phyloP scores from a whole-genome alignment of 2,888 invertebrate species.

The Maniola hyperantus region DNA sequence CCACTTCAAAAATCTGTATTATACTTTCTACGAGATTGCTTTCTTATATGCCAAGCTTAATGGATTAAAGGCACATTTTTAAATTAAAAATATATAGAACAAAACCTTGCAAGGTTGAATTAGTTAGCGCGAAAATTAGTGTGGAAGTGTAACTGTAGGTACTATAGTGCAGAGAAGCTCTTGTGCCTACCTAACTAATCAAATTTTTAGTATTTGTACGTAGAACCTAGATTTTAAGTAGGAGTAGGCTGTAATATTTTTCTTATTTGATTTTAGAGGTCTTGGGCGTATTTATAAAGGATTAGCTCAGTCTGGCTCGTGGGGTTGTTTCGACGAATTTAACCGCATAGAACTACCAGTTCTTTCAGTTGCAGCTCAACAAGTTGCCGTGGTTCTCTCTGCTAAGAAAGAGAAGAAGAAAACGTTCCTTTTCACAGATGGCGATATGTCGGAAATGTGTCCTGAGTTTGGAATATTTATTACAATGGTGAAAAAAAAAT shows the following conservation, averaged over 20 bases:
- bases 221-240: too few relatives aligned
- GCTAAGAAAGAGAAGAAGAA: constrained; percentile 97
- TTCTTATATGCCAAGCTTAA: too few relatives aligned
- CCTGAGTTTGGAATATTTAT: constrained; percentile 98
- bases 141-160: too few relatives aligned
- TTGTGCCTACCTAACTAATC: neutral
- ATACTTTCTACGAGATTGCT: too few relatives aligned
- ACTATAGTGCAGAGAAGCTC: too few relatives aligned
- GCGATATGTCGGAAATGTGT: constrained; percentile 95
- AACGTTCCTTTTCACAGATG: constrained; percentile 96
- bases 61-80: too few relatives aligned
- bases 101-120: too few relatives aligned
- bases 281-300: constrained; percentile 98
- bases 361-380: constrained; percentile 94
- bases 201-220: neutral
- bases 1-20: too few relatives aligned
- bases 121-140: too few relatives aligned
- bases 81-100: too few relatives aligned
- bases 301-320: constrained; percentile 96
- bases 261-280: constrained; percentile 82
- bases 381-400: constrained; percentile 95
- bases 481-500: constrained; percentile 89
- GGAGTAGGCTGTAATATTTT: neutral
- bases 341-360: constrained; percentile 97
- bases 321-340: constrained; percentile 99